Conservation (phyloP, 1,140 invertebrate species). For the Trypoxylus dichotomus region DNA sequence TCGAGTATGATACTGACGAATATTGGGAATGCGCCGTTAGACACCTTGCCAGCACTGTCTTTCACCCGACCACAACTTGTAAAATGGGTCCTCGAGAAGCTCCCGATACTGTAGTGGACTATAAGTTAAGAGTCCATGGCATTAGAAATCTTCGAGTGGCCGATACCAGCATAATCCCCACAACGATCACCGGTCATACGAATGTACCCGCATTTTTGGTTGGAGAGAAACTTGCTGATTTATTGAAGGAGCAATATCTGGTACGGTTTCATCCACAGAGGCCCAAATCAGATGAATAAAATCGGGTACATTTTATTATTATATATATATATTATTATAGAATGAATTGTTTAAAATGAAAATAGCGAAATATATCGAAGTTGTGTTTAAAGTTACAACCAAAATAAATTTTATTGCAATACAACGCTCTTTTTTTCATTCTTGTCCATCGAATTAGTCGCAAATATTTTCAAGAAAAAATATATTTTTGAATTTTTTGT, state of each 20-base stretch:
- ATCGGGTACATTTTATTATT: too few relatives aligned
- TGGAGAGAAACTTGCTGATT: conserved; percentile 79
- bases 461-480: too few relatives aligned
- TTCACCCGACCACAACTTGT: conserved; percentile 67
- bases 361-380: too few relatives aligned
- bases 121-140: conserved; percentile 68
- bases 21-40: conserved; percentile 58
- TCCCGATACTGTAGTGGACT: conserved; percentile 69
- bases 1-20: conserved; percentile 38
- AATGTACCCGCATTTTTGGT: conserved; percentile 80
- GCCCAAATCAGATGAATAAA: too few relatives aligned
- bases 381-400: too few relatives aligned
- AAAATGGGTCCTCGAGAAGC: conserved; percentile 74
- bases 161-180: conserved; percentile 76
- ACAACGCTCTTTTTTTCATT: too few relatives aligned
- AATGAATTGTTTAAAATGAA: too few relatives aligned
- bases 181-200: conserved; percentile 68
- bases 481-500: too few relatives aligned
- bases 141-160: conserved; percentile 67
- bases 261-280: too few relatives aligned
- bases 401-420: too few relatives aligned
- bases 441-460: too few relatives aligned
- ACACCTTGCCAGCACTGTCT: conserved; percentile 60
- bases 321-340: too few relatives aligned
- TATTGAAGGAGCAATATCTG: conserved; percentile 64